These are phyloP conservation scores for Entomyzon cyanotis DNA, from an alignment of 2,113 vertebrate species.

Conservation along the genomic window DNA sequence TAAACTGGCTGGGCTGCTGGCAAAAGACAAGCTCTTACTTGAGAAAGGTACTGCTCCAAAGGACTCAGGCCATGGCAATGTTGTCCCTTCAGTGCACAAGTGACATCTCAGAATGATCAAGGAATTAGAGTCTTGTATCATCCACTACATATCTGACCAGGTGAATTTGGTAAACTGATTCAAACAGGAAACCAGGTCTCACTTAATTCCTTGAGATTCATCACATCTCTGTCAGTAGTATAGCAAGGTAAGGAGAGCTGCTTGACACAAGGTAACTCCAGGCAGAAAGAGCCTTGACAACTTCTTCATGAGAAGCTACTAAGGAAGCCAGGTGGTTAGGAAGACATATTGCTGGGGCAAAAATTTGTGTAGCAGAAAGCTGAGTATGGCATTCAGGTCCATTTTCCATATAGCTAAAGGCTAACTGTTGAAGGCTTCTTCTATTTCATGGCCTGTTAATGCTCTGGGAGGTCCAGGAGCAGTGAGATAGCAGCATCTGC, in stretches of 20 bases:
- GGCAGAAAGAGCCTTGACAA: not conserved
- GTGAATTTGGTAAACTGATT: not conserved
- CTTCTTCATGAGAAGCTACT: not conserved
- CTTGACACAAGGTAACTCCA: not conserved
- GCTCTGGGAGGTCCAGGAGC: not conserved
- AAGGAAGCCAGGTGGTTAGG: not conserved
- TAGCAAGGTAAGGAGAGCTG: not conserved
- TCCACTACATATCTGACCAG: not conserved
- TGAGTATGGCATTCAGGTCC: not conserved
- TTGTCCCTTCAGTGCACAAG: not conserved
- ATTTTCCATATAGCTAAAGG: not conserved
- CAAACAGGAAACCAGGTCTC: not conserved
- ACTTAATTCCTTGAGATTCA: not conserved
- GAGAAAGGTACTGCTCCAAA: not conserved
- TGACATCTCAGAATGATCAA: not conserved
- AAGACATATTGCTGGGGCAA: not conserved
- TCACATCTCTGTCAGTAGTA: too few relatives aligned
- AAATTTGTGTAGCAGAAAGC: not conserved
- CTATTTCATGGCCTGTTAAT: not conserved
- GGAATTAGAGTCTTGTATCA: not conserved
- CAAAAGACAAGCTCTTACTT: not conserved
- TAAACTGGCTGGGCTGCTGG: not conserved
- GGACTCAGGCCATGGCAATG: not conserved
- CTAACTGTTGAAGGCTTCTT: not conserved
- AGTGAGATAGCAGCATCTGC: not conserved